Evolutionary conservation across 2,113 vertebrate species (phyloP), one percentile per base, ranked within the genome.

Genomic region (Xerus inauris): DNA sequence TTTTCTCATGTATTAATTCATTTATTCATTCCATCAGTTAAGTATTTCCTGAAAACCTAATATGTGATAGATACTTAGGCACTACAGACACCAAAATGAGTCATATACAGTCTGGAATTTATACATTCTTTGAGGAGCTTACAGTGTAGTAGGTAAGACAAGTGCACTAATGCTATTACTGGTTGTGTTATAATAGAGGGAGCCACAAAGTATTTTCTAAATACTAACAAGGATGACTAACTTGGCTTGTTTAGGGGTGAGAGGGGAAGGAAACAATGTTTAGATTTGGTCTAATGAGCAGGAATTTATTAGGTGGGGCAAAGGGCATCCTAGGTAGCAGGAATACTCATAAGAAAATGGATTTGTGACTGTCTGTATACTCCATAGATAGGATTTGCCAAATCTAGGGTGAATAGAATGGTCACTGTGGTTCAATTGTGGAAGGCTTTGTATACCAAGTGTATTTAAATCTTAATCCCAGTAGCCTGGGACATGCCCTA

Each of bases 1-100:
- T 47, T 89, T 96, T 86, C 32, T 75, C 19, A 87, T 80, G 87
- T 71, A n/a, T 92, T 89, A 51, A 79, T 87, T 73, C 11, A 87
- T 80, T 90, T 71, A n/a, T 92, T 89, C 62, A 79, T 87, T 73
- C 11, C 6, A 62, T 82, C 16, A 64, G 4, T 62, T 92, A 30
- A 38, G 30, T 89, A 14, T 35, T 97, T 64, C 19, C 67, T 71
- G 22, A 47, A 69, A 62, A 64, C 22, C 19, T 87, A 24, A 49
- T 28, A 32, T 35, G 32, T 87, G 81, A 57, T 40, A 87, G 35
- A 54, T 85, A 76, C 24, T 72, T 83, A 82, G 47, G 54, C 8
- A 69, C 12, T 35, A 84, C 22, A 7, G 9, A 20, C n/a, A 69
- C 10, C 28, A 19, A 67, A 42, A 83, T 30, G 42, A 57, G 7